These are phyloP conservation scores for Caenorhabditis panamensis DNA, from an alignment of 2,888 invertebrate genomes.

Conservation along the genomic window DNA sequence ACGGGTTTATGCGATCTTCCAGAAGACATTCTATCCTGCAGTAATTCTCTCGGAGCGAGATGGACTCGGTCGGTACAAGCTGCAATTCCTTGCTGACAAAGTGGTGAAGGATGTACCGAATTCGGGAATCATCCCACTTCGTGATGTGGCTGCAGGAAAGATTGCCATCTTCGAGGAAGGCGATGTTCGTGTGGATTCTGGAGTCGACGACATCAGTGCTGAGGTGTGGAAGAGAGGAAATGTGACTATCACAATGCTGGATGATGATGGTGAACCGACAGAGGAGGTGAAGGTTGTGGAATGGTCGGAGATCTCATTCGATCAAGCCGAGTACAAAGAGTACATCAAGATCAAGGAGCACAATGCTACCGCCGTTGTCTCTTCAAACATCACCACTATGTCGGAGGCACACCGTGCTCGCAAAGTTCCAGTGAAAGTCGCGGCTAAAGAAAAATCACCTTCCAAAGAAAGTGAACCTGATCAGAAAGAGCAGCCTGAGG, in stretches of 20 bases:
- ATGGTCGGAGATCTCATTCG: conserved; percentile 66
- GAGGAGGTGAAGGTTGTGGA: conserved; percentile 32
- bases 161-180: conserved; percentile 31
- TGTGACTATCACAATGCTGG: conserved; percentile 58
- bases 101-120: conserved; percentile 73
- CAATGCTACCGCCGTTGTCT: conserved; percentile 54
- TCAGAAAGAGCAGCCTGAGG: no score
- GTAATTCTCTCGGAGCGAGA: conserved; percentile 71
- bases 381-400: conserved; percentile 48
- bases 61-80: conserved; percentile 75
- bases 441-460: no score
- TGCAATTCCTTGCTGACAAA: conserved; percentile 77
- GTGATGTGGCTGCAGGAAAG: conserved; percentile 59
- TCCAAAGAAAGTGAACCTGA: no score
- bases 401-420: conserved; percentile 33
- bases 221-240: conserved; percentile 72
- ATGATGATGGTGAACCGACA: conserved; percentile 57
- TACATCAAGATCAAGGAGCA: conserved; percentile 65
- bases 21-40: conserved; percentile 78
- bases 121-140: conserved; percentile 76
- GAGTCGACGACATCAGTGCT: conserved; percentile 68
- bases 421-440: conserved; percentile 8
- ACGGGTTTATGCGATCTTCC: conserved; percentile 78
- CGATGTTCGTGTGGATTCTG: conserved; percentile 47
- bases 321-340: conserved; percentile 67